phyloP scores from a whole-genome alignment of 2,888 invertebrate genomes.

The Hybos culiciformis region DNA sequence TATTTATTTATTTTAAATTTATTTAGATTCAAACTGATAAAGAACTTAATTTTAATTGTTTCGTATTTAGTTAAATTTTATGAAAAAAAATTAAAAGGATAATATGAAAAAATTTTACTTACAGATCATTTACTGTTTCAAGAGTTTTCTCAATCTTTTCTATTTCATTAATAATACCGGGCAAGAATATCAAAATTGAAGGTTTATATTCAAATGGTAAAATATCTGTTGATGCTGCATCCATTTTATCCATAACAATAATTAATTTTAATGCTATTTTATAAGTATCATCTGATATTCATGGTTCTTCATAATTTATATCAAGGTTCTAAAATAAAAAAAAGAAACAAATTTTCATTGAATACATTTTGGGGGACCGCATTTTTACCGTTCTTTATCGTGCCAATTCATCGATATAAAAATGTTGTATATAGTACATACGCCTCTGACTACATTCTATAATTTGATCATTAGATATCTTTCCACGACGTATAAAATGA shows the following conservation, averaged over 20 bases:
- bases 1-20: no score
- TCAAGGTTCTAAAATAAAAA: slow-evolving; percentile 34
- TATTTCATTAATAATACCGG: slow-evolving; percentile 77
- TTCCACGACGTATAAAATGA: slow-evolving; percentile 16
- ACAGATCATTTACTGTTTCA: slow-evolving; percentile 13
- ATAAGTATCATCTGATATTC: slow-evolving; percentile 45
- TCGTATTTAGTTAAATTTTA: no score
- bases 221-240: slow-evolving; percentile 25
- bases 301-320: slow-evolving; percentile 40
- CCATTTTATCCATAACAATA: slow-evolving; percentile 40
- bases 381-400: slow-evolving; percentile 39
- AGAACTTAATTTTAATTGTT: no score
- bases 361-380: background rate
- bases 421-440: slow-evolving; percentile 44
- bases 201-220: slow-evolving; percentile 32
- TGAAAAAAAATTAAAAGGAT: no score
- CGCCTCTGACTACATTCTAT: slow-evolving; percentile 40
- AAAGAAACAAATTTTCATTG: slow-evolving; percentile 4
- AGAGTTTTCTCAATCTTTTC: slow-evolving; percentile 47
- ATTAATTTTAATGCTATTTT: slow-evolving; percentile 47
- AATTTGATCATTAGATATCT: slow-evolving; percentile 39
- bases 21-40: no score
- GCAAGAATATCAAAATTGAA: slow-evolving; percentile 77
- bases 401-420: slow-evolving; percentile 42
- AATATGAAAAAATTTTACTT: no score